Evolutionary conservation across 2,113 vertebrate genomes (phyloP).

Genomic region (Pelodiscus sinensis): DNA sequence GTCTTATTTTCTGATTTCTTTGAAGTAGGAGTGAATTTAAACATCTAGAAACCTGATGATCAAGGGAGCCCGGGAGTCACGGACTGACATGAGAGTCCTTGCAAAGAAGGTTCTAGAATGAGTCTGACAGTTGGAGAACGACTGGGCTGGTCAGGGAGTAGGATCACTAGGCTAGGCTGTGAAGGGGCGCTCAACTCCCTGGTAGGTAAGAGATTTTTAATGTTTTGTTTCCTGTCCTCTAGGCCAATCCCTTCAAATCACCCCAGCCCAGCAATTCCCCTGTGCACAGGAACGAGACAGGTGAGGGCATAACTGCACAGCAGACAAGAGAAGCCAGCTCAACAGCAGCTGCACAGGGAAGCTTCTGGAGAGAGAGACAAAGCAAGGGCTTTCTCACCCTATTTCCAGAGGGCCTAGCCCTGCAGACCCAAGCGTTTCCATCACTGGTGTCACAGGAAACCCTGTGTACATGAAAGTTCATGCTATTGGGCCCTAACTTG

Average conservation of each 20-base stretch:
- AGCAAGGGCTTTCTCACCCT: neutral
- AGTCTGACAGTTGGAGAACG: neutral
- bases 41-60: neutral
- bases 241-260: neutral
- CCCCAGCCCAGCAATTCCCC: neutral
- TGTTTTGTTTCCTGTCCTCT: neutral
- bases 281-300: neutral
- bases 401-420: neutral
- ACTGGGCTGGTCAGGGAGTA: neutral
- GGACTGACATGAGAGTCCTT: neutral
- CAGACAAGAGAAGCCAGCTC: neutral
- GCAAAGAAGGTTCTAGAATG: neutral
- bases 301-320: neutral
- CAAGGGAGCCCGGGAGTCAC: neutral
- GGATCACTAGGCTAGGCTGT: neutral
- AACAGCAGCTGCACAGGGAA: neutral
- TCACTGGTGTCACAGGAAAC: accelerated
- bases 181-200: neutral
- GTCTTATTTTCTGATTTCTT: neutral
- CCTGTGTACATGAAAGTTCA: neutral
- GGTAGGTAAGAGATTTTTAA: neutral
- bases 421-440: accelerated
- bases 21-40: neutral
- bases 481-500: neutral
- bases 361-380: neutral